Percentiles rank a stretch among this genome's conserved stretches.
Conservation (phyloP, 2,113 vertebrate genomes). For the Ictalurus punctatus region DNA sequence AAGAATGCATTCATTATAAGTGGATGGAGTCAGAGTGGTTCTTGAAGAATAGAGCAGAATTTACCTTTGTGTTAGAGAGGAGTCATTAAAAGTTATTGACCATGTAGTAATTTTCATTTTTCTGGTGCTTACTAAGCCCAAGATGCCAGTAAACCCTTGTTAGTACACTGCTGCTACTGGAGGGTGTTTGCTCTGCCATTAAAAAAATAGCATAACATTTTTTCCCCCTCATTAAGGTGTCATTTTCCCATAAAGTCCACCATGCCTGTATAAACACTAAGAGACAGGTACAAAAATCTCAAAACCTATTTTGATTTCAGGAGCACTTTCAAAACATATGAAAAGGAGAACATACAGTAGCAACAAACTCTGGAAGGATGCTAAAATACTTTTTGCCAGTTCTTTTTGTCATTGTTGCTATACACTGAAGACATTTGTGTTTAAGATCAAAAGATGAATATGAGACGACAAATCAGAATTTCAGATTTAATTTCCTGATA, state of each 20-base stretch:
- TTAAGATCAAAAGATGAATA: no score
- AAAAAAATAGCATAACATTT: not conserved
- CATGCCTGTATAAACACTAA: not conserved
- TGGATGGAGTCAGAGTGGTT: not conserved
- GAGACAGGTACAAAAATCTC: no score
- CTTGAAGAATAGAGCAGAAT: constrained; percentile 3
- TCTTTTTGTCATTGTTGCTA: no score
- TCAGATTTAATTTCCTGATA: no score
- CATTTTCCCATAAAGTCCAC: not conserved
- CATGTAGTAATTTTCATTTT: constrained; percentile 5
- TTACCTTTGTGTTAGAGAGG: not conserved
- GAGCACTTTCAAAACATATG: no score
- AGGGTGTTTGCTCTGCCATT: not conserved
- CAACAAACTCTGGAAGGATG: no score
- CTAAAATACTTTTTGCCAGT: no score
- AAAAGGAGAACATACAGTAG: no score
- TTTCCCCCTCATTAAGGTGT: not conserved
- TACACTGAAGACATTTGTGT: no score
- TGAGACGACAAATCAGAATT: no score
- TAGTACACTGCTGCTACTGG: not conserved
- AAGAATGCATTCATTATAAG: constrained; percentile 19
- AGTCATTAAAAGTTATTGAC: not conserved
- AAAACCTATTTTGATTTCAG: no score
- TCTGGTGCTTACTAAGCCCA: constrained; percentile 5
- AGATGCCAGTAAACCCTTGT: not conserved